phyloP scores from a whole-genome alignment of 2,888 invertebrate genomes.

The Punctoribates punctum region DNA sequence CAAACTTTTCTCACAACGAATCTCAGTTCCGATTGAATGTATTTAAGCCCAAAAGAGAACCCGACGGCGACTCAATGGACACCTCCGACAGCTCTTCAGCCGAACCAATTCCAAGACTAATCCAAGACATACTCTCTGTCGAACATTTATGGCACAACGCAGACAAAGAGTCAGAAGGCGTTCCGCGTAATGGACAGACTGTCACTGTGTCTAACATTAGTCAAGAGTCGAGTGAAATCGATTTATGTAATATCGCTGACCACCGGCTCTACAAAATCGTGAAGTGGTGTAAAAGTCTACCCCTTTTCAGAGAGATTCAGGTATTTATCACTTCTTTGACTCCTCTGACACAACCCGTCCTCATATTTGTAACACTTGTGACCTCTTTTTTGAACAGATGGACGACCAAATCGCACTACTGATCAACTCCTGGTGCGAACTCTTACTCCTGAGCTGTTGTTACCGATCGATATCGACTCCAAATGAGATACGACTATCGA shows the following conservation, averaged over 20 bases:
- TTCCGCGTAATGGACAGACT: conserved; percentile 1
- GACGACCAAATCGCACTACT: conserved; percentile 95
- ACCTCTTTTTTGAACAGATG: conserved; percentile 62
- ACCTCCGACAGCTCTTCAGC: conserved; percentile 44
- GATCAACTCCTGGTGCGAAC: conserved; percentile 96
- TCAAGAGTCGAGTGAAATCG: conserved; percentile 74
- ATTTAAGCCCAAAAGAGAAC: conserved; percentile 42
- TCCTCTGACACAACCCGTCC: background rate
- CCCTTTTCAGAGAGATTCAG: conserved; percentile 91
- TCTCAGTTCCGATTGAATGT: conserved; percentile 27
- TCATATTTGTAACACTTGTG: background rate
- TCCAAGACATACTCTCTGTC: conserved; percentile 85
- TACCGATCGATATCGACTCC: conserved; percentile 88
- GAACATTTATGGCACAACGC: conserved; percentile 93
- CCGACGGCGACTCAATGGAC: conserved; percentile 24
- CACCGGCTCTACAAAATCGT: conserved; percentile 94
- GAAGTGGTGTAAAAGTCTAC: conserved; percentile 96
- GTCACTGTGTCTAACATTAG: conserved; percentile 59
- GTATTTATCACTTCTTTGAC: conserved; percentile 38
- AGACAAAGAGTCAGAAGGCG: conserved; percentile 56
- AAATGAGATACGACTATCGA: conserved; percentile 65
- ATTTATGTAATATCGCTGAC: conserved; percentile 89
- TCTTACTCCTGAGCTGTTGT: conserved; percentile 84
- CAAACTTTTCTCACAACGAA: conserved; percentile 3
- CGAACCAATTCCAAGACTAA: conserved; percentile 46